Base-by-base conservation (phyloP, 2,888 invertebrate species). In the Drosophila nigritarsus region DNA sequence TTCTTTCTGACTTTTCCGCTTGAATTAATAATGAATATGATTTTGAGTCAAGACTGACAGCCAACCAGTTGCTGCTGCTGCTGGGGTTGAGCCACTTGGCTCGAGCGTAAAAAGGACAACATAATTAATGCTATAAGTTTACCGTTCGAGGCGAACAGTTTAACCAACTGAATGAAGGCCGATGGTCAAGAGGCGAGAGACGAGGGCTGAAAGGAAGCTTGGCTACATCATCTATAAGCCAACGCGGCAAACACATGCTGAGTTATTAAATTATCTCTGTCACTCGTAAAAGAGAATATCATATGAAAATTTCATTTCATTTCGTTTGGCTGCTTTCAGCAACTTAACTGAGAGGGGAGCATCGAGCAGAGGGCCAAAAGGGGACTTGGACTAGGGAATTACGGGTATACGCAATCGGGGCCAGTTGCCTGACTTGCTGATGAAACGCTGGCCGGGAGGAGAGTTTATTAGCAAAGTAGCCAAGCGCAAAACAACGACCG, bases 241-340 rank as follows among this genome's bases (percentile, higher is more conserved):
- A 72, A 54, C 65, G 72, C 65, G 53, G 75, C 73, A 66, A 82
- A 69, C 84, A 79, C 85, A 84, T 82, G 86, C 84, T 76, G 74
- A 81, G 88, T 87, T 87, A 87, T 87, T 87, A 87, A 87, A 87
- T 87, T 87, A 87, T 87, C 87, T 73, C 79, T 75, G 79, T 86
- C 78, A 83, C 82, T 86, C 80, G 75, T 83, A 83, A 84, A 87
- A 83, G 85, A 70, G 85, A 85, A 86, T 86, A 81, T 87, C 87
- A 84, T 87, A 87, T 87, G 87, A 87, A 87, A 87, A 87, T 87
- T 87, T 87, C 84, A 87, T 87, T 87, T 81, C 83, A 85, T 85
- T 85, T 85, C 85, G 83, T 87, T 85, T 82, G 71, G 87, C 59
- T 87, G 81, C 87, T 68, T 73, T 82, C 79, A 75, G 58, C 76